phyloP scores from a whole-genome alignment of 2,888 invertebrate species.

The Mesopsocus fuscifrons region DNA sequence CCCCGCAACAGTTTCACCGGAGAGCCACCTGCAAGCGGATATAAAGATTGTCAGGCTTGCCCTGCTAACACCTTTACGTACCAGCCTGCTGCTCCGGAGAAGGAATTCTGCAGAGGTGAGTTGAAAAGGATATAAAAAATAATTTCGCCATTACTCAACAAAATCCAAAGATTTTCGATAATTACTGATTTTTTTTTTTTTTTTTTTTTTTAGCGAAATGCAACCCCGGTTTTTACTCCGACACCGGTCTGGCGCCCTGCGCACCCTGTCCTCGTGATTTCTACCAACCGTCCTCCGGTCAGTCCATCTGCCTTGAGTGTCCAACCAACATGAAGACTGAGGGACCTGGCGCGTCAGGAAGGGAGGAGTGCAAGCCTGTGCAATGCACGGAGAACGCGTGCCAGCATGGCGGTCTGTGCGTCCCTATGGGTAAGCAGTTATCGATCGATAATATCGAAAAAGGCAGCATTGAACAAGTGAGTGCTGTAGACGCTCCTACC shows the following conservation, averaged over 20 bases:
- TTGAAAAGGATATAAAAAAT: neutral
- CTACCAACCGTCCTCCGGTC: constrained; percentile 72
- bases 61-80: constrained; percentile 77
- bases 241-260: constrained; percentile 85
- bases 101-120: constrained; percentile 49
- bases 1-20: constrained; percentile 78
- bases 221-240: constrained; percentile 73
- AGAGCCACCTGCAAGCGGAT: constrained; percentile 75
- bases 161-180: too few species aligned
- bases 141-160: too few species aligned
- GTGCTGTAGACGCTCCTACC: too few species aligned
- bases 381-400: constrained; percentile 76
- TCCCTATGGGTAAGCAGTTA: constrained; percentile 42
- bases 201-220: constrained; percentile 46
- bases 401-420: constrained; percentile 78
- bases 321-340: constrained; percentile 79
- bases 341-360: constrained; percentile 52
- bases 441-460: neutral
- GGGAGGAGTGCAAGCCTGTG: constrained; percentile 73
- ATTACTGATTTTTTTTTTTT: constrained; percentile 5
- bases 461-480: neutral
- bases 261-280: constrained; percentile 82
- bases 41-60: constrained; percentile 85
- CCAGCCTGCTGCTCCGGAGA: constrained; percentile 73
- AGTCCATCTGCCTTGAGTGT: constrained; percentile 75